Evolutionary conservation across 2,888 invertebrate genomes (phyloP).

Genomic region (Melanostoma scalare): DNA sequence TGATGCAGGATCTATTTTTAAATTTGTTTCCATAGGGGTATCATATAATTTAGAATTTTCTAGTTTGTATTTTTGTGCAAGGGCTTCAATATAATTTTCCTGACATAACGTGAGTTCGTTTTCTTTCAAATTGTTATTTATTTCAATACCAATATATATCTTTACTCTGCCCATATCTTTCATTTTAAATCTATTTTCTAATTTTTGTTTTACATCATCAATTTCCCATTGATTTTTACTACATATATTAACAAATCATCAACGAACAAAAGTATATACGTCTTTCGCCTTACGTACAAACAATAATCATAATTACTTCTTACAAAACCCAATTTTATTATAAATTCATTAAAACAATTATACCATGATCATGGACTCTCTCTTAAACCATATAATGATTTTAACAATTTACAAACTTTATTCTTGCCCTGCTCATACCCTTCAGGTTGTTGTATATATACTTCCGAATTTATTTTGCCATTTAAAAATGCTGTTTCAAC

Average conservation of each 20-base stretch:
- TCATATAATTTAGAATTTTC: constrained; percentile 1
- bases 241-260: constrained; percentile 57
- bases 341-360: constrained; percentile 58
- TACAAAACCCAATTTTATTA: constrained; percentile 38
- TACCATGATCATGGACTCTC: constrained; percentile 64
- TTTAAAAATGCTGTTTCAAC: constrained; percentile 76
- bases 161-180: constrained; percentile 74
- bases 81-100: constrained; percentile 17
- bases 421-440: constrained; percentile 75
- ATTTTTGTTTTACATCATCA: too few relatives aligned
- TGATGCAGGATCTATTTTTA: background rate
- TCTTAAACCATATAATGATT: constrained; percentile 75
- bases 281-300: constrained; percentile 32
- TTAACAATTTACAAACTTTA: constrained; percentile 76
- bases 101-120: constrained; percentile 41
- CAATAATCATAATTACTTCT: constrained; percentile 59
- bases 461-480: constrained; percentile 61
- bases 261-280: constrained; percentile 40
- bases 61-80: constrained; percentile 10
- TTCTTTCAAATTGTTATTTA: background rate
- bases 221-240: constrained; percentile 10
- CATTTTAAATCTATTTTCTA: too few relatives aligned
- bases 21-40: background rate
- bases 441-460: constrained; percentile 75
- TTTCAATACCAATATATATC: constrained; percentile 62